Percentiles rank a stretch among this genome's conserved stretches.
These are phyloP conservation scores for Porphyrio hochstetteri DNA, from an alignment of 2,113 vertebrate species.

Conservation along the genomic window DNA sequence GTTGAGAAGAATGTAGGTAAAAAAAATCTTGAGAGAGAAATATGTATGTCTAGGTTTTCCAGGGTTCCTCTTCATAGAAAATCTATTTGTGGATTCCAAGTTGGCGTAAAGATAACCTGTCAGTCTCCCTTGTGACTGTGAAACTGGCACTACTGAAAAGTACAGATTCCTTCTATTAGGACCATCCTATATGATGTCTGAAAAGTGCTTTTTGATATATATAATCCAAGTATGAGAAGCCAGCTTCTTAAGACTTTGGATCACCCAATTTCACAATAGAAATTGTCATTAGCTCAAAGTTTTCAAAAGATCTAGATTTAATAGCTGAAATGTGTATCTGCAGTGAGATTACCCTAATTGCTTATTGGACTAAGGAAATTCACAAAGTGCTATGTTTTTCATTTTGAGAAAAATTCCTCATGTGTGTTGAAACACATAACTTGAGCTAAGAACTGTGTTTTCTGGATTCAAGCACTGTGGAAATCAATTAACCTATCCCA, in stretches of 20 bases:
- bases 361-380: neutral
- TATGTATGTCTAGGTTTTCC: neutral
- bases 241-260: neutral
- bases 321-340: neutral
- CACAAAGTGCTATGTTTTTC: neutral
- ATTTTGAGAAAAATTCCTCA: neutral
- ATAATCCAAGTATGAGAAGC: neutral
- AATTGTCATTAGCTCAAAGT: neutral
- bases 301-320: neutral
- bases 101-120: neutral
- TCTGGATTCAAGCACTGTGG: neutral
- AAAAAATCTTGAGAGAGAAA: neutral
- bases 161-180: neutral
- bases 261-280: neutral
- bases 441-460: neutral
- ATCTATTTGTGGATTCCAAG: neutral
- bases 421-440: neutral
- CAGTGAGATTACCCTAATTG: neutral
- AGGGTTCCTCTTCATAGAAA: neutral
- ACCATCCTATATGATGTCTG: neutral
- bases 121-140: neutral
- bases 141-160: neutral
- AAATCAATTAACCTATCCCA: neutral
- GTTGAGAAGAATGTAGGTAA: neutral
- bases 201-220: neutral